Evolutionary conservation across 1,140 invertebrate species (phyloP).

Genomic region (Zaprionus capensis): DNA sequence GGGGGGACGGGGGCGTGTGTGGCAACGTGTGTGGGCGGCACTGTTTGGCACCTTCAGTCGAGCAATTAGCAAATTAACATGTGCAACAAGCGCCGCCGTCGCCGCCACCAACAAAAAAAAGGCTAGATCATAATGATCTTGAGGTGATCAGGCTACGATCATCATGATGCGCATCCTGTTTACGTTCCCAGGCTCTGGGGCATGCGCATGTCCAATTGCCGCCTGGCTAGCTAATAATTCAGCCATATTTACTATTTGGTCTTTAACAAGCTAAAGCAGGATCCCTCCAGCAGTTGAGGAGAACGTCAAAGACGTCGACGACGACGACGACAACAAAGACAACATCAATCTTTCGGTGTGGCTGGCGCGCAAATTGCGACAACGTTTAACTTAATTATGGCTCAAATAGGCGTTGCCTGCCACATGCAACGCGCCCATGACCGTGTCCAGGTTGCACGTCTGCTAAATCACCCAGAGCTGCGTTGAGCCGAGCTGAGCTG

Average conservation of each 20-base stretch:
- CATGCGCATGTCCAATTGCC: conserved; percentile 74
- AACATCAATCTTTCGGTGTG: conserved; percentile 75
- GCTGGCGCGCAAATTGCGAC: conserved; percentile 74
- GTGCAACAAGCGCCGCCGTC: conserved; percentile 29
- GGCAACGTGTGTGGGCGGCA: conserved; percentile 36
- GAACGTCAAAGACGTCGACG: neutral
- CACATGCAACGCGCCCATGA: conserved; percentile 60
- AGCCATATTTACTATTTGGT: conserved; percentile 71
- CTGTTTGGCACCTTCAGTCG: conserved; percentile 62
- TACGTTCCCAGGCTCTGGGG: conserved; percentile 60
- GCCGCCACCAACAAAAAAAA: conserved; percentile 14
- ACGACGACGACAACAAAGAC: conserved; percentile 64
- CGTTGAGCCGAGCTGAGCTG: neutral
- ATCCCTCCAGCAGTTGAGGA: conserved; percentile 30
- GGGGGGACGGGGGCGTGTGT: conserved; percentile 25
- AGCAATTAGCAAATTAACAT: conserved; percentile 68
- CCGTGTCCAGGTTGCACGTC: conserved; percentile 47
- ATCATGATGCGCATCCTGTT: conserved; percentile 29
- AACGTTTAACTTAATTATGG: conserved; percentile 82
- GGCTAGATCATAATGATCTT: neutral
- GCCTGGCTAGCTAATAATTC: conserved; percentile 70
- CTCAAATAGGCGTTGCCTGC: conserved; percentile 78
- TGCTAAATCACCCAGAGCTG: conserved; percentile 6
- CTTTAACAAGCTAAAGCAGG: conserved; percentile 61
- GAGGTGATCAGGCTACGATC: neutral